phyloP scores from a whole-genome alignment of 2,113 vertebrate species.

The Blennius ocellaris region DNA sequence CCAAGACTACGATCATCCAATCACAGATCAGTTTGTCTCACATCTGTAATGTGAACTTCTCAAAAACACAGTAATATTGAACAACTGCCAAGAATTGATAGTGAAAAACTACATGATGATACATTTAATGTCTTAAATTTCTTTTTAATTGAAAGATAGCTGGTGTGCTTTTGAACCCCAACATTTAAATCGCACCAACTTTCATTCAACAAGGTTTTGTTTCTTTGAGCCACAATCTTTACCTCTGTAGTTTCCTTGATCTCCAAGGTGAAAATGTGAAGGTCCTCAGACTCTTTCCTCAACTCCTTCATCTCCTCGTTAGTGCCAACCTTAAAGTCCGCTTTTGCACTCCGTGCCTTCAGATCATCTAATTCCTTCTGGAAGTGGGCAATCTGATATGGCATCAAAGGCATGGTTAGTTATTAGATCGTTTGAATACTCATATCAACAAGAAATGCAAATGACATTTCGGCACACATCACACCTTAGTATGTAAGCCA shows the following conservation, averaged over 20 bases:
- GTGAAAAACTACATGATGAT: too few relatives aligned
- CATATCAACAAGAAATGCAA: too few relatives aligned
- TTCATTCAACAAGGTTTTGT: neutral
- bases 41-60: too few relatives aligned
- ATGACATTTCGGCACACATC: too few relatives aligned
- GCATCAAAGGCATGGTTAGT: constrained; percentile 2
- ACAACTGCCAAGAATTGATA: too few relatives aligned
- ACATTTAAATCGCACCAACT: neutral
- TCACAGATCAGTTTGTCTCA: too few relatives aligned
- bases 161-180: neutral
- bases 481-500: too few relatives aligned
- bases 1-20: too few relatives aligned
- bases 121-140: too few relatives aligned
- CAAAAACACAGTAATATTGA: too few relatives aligned
- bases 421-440: neutral
- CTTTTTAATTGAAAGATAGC: too few relatives aligned
- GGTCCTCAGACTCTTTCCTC: constrained; percentile 86
- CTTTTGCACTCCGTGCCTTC: constrained; percentile 86
- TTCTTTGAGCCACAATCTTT: neutral
- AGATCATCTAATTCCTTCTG: constrained; percentile 95
- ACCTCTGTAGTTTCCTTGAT: constrained; percentile 98
- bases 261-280: constrained; percentile 91
- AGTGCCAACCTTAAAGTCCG: constrained; percentile 89
- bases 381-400: constrained; percentile 91
- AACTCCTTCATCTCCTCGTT: constrained; percentile 89